Evolutionary conservation across 2,888 invertebrate genomes (phyloP).

Genomic region (Oxycera nigricornis): DNA sequence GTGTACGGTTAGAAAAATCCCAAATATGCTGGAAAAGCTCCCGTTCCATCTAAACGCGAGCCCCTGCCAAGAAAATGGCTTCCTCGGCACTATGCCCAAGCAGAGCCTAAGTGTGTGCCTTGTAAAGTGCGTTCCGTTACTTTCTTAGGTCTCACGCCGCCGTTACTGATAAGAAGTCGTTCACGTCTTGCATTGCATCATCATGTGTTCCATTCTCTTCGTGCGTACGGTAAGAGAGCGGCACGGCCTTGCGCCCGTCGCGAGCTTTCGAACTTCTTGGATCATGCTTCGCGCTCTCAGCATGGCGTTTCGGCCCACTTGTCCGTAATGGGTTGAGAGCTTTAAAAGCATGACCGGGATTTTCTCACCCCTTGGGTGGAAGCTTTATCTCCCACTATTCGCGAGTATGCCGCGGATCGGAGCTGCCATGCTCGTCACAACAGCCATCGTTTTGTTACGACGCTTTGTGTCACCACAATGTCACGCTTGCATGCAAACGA

Average conservation of each 20-base stretch:
- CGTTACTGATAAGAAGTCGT: constrained; percentile 27
- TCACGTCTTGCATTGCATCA: constrained; percentile 14
- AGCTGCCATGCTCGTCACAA: too few relatives aligned
- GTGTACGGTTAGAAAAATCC: constrained; percentile 2
- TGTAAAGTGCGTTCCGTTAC: constrained; percentile 26
- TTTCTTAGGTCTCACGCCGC: neutral
- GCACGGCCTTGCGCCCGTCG: neutral
- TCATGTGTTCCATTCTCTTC: neutral
- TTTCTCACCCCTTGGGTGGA: neutral
- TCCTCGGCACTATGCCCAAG: neutral
- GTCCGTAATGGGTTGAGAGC: neutral
- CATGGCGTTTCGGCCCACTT: neutral
- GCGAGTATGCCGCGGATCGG: neutral
- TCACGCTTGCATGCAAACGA: too few relatives aligned
- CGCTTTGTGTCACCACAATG: too few relatives aligned
- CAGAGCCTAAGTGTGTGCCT: neutral
- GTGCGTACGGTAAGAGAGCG: neutral
- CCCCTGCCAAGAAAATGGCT: neutral
- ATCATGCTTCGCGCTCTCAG: neutral
- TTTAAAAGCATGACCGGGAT: constrained; percentile 9
- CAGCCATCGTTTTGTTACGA: too few relatives aligned
- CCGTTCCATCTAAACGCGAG: neutral
- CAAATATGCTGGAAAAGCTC: constrained; percentile 18
- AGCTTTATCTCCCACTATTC: neutral
- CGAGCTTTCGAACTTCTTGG: too few relatives aligned